Evolutionary conservation across 1,140 invertebrate species (phyloP).

Genomic region (Anastatus disparis): DNA sequence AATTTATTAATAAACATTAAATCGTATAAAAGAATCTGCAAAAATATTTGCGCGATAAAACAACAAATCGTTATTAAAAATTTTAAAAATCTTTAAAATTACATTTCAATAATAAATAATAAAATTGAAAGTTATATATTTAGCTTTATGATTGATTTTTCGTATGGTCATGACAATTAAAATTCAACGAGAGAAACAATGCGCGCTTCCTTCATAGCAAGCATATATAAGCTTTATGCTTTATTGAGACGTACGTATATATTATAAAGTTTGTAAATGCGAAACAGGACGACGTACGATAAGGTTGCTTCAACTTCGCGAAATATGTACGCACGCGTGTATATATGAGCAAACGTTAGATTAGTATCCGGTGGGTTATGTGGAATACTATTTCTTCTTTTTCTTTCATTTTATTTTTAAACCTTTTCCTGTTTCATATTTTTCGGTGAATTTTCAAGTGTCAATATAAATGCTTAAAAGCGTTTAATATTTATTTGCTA

Average conservation of each 20-base stretch:
- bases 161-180: neutral
- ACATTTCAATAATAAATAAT: neutral
- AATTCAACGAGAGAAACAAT: conserved; percentile 8
- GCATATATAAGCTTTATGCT: neutral
- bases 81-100: too few relatives aligned
- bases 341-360: neutral
- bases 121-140: neutral
- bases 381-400: neutral
- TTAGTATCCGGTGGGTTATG: neutral
- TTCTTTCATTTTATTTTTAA: too few relatives aligned
- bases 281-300: neutral
- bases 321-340: neutral
- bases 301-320: neutral
- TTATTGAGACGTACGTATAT: too few relatives aligned
- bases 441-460: too few relatives aligned
- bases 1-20: too few relatives aligned
- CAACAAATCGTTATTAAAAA: too few relatives aligned
- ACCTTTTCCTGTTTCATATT: too few relatives aligned
- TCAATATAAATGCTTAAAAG: too few relatives aligned
- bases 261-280: neutral
- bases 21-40: too few relatives aligned
- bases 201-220: neutral
- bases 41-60: too few relatives aligned
- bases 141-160: neutral
- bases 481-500: too few relatives aligned